Conservation (phyloP, 2,113 vertebrate genomes). For the Willisornis vidua region DNA sequence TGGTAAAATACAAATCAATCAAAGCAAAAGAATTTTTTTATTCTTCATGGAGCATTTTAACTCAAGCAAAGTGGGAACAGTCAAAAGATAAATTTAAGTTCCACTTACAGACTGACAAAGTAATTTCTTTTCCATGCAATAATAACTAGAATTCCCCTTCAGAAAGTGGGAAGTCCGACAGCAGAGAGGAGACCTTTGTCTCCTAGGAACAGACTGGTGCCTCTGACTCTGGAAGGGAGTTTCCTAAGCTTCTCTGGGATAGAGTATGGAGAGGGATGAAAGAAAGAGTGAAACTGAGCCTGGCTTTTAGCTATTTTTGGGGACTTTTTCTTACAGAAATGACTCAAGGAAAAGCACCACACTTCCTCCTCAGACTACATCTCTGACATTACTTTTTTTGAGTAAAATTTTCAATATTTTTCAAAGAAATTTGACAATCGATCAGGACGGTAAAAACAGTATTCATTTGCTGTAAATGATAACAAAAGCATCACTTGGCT, state of each 20-base stretch:
- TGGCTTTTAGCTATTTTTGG: neutral
- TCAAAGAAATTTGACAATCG: accelerated
- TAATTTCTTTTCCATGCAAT: neutral
- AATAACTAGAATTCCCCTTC: neutral
- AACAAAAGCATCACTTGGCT: neutral
- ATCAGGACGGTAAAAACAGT: neutral
- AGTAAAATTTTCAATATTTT: neutral
- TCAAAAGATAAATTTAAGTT: neutral
- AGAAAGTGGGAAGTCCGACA: neutral
- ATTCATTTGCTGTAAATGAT: neutral
- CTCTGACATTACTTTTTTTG: neutral
- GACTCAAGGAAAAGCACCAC: neutral
- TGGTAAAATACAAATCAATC: neutral
- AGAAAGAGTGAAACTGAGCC: neutral
- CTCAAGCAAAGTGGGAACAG: neutral
- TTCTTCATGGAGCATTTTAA: neutral
- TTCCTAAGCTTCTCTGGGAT: neutral
- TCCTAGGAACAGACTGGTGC: neutral
- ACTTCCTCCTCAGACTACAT: neutral
- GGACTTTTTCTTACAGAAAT: neutral
- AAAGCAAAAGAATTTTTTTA: neutral
- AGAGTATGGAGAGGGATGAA: neutral
- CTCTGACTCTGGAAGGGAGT: neutral
- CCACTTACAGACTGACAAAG: neutral
- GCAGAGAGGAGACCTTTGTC: neutral